Conservation (phyloP, 2,888 invertebrate genomes). For the Acleris sparsana region DNA sequence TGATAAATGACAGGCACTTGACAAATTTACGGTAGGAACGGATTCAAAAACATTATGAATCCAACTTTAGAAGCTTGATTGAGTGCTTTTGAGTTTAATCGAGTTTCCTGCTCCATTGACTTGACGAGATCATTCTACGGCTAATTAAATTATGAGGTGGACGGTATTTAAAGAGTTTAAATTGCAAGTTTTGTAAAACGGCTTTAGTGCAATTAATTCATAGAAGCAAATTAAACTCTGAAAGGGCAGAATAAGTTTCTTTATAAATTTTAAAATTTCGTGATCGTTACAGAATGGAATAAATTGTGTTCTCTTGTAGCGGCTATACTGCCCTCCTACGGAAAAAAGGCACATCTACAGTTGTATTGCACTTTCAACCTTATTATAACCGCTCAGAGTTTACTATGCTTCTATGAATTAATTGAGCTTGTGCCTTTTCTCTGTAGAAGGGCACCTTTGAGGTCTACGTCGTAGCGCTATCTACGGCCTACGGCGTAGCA, state of each 20-base stretch:
- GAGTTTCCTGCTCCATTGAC: constrained; percentile 11
- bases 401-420: too few species aligned
- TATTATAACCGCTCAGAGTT: too few species aligned
- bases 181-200: too few species aligned
- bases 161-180: background rate
- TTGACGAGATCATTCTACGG: constrained; percentile 4
- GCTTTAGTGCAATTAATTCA: too few species aligned
- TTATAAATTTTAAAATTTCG: too few species aligned
- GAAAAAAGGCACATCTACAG: too few species aligned
- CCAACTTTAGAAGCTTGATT: constrained; percentile 13
- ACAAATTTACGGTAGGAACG: background rate
- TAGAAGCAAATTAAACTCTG: too few species aligned
- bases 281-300: too few species aligned
- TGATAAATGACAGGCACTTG: constrained; percentile 9
- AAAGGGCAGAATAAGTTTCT: too few species aligned
- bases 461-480: constrained; percentile 4
- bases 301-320: background rate
- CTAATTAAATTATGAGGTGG: constrained; percentile 6
- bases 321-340: background rate
- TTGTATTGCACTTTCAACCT: too few species aligned
- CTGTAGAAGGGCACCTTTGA: background rate
- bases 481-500: constrained; percentile 11
- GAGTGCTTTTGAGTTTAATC: constrained; percentile 23
- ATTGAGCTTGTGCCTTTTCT: too few species aligned
- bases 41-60: constrained; percentile 14